These are phyloP conservation scores for Uropsilus gracilis DNA, from an alignment of 2,113 vertebrate species.

Conservation along the genomic window DNA sequence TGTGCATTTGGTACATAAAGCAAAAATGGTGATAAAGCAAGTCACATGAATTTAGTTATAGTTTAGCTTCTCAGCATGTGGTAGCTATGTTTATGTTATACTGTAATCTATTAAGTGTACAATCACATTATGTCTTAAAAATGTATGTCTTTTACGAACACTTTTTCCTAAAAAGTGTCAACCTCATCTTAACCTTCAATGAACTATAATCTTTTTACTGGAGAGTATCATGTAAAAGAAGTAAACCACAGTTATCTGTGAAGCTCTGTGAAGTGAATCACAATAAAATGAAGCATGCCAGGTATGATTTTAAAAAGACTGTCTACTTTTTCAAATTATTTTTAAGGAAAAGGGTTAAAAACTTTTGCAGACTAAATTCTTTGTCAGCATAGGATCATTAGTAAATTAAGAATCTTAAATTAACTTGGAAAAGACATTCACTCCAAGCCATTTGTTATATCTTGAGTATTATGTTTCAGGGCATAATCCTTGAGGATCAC, in stretches of 20 bases:
- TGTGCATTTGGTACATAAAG: neutral
- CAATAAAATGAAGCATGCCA: neutral
- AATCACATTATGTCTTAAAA: neutral
- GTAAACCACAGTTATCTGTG: neutral
- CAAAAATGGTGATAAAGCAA: neutral
- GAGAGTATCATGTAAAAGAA: neutral
- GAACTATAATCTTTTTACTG: neutral
- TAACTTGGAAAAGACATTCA: neutral
- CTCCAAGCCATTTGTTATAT: constrained; percentile 3
- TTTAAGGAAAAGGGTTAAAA: constrained; percentile 26
- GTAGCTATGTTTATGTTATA: neutral
- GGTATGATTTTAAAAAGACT: constrained; percentile 14
- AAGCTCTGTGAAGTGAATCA: neutral
- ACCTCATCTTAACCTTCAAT: neutral
- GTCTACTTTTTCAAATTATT: constrained; percentile 29
- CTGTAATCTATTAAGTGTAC: neutral
- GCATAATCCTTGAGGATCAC: neutral
- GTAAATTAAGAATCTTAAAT: constrained; percentile 10
- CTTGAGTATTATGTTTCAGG: constrained; percentile 16
- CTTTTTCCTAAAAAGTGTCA: neutral
- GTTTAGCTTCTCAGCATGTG: neutral
- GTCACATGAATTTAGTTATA: no score
- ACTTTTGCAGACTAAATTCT: neutral
- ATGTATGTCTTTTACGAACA: no score
- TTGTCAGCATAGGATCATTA: neutral